Conservation (phyloP, 2,797 vertebrate genomes). For the Decapterus maruadsi region DNA sequence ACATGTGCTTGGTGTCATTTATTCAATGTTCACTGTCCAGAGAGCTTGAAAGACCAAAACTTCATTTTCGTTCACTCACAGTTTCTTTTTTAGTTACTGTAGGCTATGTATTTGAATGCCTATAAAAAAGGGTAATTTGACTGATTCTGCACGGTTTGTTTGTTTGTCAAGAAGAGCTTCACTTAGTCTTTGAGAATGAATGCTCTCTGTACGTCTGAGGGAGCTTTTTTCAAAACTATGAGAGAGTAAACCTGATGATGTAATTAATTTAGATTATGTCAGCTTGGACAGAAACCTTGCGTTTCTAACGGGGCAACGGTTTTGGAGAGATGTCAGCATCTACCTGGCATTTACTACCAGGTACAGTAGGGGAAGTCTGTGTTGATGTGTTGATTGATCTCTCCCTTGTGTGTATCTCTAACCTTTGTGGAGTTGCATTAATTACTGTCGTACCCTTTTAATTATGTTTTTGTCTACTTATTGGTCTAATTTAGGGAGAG, state of each 20-base stretch:
- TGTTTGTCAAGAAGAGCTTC: not conserved
- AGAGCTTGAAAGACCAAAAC: not conserved
- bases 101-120: not conserved
- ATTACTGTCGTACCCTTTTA: not conserved
- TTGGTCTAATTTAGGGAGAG: not conserved
- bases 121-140: too few relatives aligned
- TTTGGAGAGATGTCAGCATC: not conserved
- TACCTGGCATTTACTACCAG: not conserved
- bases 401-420: not conserved
- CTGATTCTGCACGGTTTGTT: too few relatives aligned
- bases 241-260: too few relatives aligned
- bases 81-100: too few relatives aligned
- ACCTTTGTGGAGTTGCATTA: not conserved
- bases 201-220: not conserved
- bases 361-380: not conserved
- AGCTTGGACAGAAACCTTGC: not conserved
- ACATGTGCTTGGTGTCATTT: not conserved
- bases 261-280: too few relatives aligned
- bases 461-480: not conserved
- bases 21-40: not conserved
- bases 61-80: too few relatives aligned
- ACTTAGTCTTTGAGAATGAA: too few relatives aligned
- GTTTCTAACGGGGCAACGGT: not conserved
- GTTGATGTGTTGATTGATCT: not conserved
- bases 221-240: not conserved